These are phyloP conservation scores for Donacobius atricapilla DNA, from an alignment of 2,113 vertebrate species.

Conservation along the genomic window DNA sequence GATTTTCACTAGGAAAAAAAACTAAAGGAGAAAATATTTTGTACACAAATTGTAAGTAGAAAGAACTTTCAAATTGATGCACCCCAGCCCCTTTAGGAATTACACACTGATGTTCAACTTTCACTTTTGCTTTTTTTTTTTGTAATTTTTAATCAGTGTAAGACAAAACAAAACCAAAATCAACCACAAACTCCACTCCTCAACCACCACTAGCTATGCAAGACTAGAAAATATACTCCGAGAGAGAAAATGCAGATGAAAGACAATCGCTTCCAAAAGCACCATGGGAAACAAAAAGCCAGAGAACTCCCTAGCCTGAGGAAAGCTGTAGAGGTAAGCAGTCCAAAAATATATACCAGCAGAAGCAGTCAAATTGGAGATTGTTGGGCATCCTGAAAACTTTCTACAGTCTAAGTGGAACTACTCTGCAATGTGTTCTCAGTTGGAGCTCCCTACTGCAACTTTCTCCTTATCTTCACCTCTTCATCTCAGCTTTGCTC, in stretches of 20 bases:
- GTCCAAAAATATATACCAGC: constrained; percentile 16
- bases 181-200: background rate
- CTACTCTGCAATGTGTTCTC: background rate
- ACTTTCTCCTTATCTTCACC: background rate
- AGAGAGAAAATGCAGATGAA: constrained; percentile 43
- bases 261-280: constrained; percentile 8
- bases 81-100: background rate
- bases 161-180: background rate
- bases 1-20: background rate
- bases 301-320: constrained; percentile 56
- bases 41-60: background rate
- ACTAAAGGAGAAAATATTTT: background rate
- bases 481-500: background rate
- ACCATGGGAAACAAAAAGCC: constrained; percentile 38
- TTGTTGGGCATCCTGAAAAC: background rate
- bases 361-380: background rate
- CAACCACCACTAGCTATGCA: background rate
- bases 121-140: background rate
- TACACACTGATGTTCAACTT: background rate
- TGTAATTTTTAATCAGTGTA: background rate
- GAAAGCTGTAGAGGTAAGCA: constrained; percentile 12
- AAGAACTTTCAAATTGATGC: background rate
- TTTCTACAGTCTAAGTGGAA: background rate
- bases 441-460: background rate
- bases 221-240: background rate